Evolutionary conservation across 2,113 vertebrate genomes (phyloP).

Genomic region (Callospermophilus lateralis): DNA sequence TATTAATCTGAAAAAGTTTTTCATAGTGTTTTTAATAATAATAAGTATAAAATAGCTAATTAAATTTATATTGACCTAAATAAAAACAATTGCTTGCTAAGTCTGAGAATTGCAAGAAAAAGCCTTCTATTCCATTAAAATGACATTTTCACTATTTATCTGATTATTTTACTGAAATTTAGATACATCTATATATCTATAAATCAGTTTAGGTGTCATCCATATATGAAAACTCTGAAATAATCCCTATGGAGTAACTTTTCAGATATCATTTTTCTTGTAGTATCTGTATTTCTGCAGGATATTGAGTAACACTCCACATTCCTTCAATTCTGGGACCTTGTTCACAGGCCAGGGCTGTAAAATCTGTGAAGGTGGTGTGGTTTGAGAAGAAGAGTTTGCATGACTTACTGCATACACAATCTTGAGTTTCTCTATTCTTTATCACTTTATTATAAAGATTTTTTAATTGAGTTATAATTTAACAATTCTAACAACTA

Average conservation of each 20-base stretch:
- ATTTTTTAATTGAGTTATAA: background rate
- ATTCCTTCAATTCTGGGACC: background rate
- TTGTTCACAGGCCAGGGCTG: background rate
- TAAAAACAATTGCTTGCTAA: background rate
- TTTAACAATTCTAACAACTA: background rate
- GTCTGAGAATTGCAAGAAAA: background rate
- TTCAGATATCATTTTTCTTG: accelerated
- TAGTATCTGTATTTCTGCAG: background rate
- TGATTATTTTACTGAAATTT: background rate
- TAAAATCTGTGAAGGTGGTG: background rate
- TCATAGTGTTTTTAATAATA: background rate
- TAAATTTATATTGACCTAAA: background rate
- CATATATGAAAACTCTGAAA: background rate
- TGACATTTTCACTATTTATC: background rate
- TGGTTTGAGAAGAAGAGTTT: background rate
- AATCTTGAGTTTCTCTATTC: background rate
- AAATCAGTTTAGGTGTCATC: background rate
- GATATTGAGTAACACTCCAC: background rate
- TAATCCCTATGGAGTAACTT: background rate
- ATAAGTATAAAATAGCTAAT: background rate
- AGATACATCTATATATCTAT: background rate
- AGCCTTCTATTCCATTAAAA: background rate
- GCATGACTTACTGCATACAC: background rate
- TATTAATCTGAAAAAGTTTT: background rate
- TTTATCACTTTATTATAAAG: background rate